These are phyloP conservation scores for Thymelicus lineola DNA, from an alignment of 2,888 invertebrate genomes.

Conservation along the genomic window DNA sequence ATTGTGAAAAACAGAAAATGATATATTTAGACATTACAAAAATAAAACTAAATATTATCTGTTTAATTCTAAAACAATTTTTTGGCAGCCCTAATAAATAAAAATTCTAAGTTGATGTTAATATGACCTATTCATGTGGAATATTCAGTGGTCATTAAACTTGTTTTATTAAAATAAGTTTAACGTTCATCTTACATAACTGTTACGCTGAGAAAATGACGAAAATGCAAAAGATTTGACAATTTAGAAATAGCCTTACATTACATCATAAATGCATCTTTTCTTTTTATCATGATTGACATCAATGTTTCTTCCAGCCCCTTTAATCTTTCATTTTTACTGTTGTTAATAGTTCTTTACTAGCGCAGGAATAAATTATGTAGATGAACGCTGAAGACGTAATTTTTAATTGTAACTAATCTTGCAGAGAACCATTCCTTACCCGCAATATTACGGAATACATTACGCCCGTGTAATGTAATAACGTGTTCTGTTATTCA, in stretches of 20 bases:
- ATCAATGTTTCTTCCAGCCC: neutral
- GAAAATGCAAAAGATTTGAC: neutral
- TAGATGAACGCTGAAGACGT: conserved; percentile 23
- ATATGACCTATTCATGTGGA: neutral
- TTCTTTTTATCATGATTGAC: neutral
- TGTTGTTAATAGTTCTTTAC: neutral
- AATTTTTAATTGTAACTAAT: conserved; percentile 34
- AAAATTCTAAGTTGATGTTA: neutral
- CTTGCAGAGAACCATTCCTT: conserved; percentile 27
- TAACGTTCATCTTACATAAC: conserved; percentile 1
- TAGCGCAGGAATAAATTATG: conserved; percentile 26
- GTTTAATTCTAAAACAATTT: neutral
- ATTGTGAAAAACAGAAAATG: no score
- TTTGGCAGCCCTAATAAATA: neutral
- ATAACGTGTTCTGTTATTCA: conserved; percentile 33
- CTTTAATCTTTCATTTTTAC: neutral
- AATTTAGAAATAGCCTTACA: neutral
- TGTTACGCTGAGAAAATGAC: conserved; percentile 9
- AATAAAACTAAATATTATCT: no score
- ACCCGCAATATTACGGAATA: conserved; percentile 21
- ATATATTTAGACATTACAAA: no score
- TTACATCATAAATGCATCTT: neutral
- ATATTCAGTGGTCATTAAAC: conserved; percentile 1
- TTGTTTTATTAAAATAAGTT: conserved; percentile 4
- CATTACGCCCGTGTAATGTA: conserved; percentile 35